Evolutionary conservation across 2,113 vertebrate genomes (phyloP).

Genomic region (Eptesicus fuscus): DNA sequence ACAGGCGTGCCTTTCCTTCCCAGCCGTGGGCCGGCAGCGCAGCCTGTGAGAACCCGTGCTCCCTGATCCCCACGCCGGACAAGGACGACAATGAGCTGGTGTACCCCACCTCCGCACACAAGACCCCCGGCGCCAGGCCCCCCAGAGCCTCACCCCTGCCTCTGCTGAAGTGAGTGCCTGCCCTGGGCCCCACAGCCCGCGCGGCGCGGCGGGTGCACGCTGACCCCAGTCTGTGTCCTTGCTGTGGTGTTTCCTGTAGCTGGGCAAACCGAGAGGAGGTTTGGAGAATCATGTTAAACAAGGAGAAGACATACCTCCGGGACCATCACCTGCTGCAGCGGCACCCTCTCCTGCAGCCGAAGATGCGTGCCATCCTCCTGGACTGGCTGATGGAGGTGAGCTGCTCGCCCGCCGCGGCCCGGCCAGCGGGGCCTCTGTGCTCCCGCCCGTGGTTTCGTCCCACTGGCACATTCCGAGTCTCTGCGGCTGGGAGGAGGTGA

Average conservation of each 20-base stretch:
- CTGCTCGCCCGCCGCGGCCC: background rate
- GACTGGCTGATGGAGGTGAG: conserved; percentile 99
- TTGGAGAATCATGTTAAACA: conserved; percentile 94
- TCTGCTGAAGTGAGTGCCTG: conserved; percentile 85
- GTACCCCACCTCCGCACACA: conserved; percentile 13
- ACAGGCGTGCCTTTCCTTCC: background rate
- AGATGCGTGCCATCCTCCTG: conserved; percentile 94
- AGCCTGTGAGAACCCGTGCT: conserved; percentile 80
- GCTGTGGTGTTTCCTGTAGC: conserved; percentile 75
- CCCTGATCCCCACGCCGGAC: conserved; percentile 88
- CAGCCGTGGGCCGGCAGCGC: conserved; percentile 78
- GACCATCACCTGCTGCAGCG: conserved; percentile 90
- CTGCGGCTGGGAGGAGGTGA: background rate
- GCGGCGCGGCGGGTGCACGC: accelerated
- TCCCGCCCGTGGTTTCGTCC: background rate
- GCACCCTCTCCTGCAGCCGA: conserved; percentile 94
- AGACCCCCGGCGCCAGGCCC: conserved; percentile 71
- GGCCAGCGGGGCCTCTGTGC: no score
- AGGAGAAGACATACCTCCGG: conserved; percentile 88
- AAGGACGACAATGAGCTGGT: conserved; percentile 82
- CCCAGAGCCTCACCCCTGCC: conserved; percentile 90
- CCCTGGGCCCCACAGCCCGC: background rate
- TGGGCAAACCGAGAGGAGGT: conserved; percentile 96
- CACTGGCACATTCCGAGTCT: background rate
- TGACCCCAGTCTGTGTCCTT: background rate